phyloP scores from a whole-genome alignment of 2,797 vertebrate species.

The Phrynocephalus forsythii region DNA sequence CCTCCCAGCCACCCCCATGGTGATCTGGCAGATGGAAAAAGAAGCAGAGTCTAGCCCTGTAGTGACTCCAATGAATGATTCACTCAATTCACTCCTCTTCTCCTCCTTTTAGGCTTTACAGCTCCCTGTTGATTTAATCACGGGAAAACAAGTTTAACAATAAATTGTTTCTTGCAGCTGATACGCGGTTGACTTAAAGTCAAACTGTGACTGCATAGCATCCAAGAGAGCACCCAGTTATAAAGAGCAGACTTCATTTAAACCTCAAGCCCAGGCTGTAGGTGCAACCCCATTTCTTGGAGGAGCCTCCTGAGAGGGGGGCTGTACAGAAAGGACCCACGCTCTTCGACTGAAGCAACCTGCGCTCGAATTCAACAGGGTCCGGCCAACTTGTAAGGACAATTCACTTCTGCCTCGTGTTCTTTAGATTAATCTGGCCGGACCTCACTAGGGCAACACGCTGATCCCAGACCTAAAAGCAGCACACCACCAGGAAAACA shows the following conservation, averaged over 20 bases:
- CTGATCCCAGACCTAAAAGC: no score
- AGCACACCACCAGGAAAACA: no score
- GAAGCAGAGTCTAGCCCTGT: background rate
- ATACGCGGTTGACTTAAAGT: constrained; percentile 52
- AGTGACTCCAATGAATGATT: background rate
- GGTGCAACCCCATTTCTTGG: constrained; percentile 26
- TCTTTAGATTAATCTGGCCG: background rate
- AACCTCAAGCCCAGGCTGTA: constrained; percentile 52
- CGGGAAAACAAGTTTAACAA: constrained; percentile 16
- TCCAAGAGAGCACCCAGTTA: constrained; percentile 30
- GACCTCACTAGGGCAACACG: no score
- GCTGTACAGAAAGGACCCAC: background rate
- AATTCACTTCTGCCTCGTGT: constrained; percentile 19
- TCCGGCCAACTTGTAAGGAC: constrained; percentile 26
- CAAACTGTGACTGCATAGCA: constrained; percentile 44
- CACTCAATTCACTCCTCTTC: constrained; percentile 1
- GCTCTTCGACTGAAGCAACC: constrained; percentile 31
- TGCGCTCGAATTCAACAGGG: constrained; percentile 4
- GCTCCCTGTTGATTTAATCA: constrained; percentile 41
- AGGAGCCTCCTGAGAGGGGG: constrained; percentile 33
- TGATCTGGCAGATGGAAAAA: background rate
- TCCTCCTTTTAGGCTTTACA: background rate
- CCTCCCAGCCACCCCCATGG: background rate
- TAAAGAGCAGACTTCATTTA: constrained; percentile 51
- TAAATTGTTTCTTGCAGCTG: constrained; percentile 53